phyloP scores from a whole-genome alignment of 2,797 vertebrate genomes.

The Girardinus metallicus region DNA sequence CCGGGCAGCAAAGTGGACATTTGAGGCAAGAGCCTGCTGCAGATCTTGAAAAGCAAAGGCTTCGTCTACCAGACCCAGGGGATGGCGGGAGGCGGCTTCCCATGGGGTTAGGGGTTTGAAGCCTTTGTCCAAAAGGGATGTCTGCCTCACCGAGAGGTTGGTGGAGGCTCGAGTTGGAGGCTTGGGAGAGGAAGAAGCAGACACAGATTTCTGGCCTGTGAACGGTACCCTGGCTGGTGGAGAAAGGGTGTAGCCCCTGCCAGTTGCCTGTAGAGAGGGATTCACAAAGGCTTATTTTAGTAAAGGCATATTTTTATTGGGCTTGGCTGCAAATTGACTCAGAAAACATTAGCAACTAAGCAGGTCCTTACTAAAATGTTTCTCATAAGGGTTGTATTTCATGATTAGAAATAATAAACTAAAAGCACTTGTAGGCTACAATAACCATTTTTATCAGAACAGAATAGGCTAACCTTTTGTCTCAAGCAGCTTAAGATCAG shows the following conservation, averaged over 20 bases:
- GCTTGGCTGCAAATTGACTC: conserved; percentile 44
- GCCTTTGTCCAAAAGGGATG: conserved; percentile 69
- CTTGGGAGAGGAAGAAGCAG: conserved; percentile 74
- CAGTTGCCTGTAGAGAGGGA: conserved; percentile 74
- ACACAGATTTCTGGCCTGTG: conserved; percentile 66
- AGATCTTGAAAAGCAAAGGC: conserved; percentile 86
- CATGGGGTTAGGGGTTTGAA: conserved; percentile 87
- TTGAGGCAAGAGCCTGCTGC: conserved; percentile 87
- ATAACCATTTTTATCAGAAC: conserved; percentile 32
- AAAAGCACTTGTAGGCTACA: not conserved
- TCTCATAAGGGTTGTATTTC: conserved; percentile 16
- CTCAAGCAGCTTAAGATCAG: conserved; percentile 33
- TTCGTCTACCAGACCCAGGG: conserved; percentile 91
- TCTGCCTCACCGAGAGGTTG: conserved; percentile 65
- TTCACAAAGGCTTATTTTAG: conserved; percentile 67
- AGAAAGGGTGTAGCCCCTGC: conserved; percentile 84
- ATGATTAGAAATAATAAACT: conserved; percentile 11
- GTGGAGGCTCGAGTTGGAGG: conserved; percentile 70
- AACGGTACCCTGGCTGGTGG: conserved; percentile 82
- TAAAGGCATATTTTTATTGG: conserved; percentile 54
- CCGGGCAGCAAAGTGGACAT: conserved; percentile 86
- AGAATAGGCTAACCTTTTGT: conserved; percentile 11
- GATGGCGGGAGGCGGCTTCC: conserved; percentile 91
- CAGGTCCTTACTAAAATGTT: conserved; percentile 24
- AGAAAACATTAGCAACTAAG: conserved; percentile 18